Evolutionary conservation across 2,113 vertebrate genomes (phyloP).

Genomic region (Alexandromys fortis): DNA sequence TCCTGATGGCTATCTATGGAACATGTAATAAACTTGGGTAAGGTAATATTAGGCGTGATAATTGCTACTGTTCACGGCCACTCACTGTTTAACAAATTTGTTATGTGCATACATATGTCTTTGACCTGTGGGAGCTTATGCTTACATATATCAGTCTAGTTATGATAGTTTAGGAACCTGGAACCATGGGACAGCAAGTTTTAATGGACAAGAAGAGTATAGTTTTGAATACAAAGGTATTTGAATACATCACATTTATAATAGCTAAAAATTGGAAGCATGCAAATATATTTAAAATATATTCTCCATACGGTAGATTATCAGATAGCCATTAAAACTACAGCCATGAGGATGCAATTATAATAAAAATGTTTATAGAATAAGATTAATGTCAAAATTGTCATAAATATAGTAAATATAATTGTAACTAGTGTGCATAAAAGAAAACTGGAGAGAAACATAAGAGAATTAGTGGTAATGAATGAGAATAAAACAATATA

Average conservation of each 20-base stretch:
- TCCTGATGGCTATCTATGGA: conserved; percentile 19
- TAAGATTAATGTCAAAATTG: conserved; percentile 8
- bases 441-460: not conserved
- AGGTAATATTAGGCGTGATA: conserved; percentile 12
- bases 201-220: not conserved
- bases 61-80: not conserved
- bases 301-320: not conserved
- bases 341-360: not conserved
- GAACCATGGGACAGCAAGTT: not conserved
- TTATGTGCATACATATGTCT: not conserved
- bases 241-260: conserved; percentile 8
- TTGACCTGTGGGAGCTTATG: not conserved
- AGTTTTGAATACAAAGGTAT: conserved; percentile 34
- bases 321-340: conserved; percentile 24
- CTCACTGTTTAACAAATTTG: not conserved
- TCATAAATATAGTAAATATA: not conserved
- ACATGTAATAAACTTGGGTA: not conserved
- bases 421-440: not conserved
- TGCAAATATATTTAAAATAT: conserved; percentile 32
- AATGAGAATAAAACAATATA: not conserved
- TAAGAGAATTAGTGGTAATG: not conserved
- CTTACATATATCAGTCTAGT: not conserved
- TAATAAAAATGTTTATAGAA: not conserved
- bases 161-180: not conserved
- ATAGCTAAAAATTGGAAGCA: conserved; percentile 46